phyloP scores from a whole-genome alignment of 1,140 invertebrate species.

The Chironomus tepperi region DNA sequence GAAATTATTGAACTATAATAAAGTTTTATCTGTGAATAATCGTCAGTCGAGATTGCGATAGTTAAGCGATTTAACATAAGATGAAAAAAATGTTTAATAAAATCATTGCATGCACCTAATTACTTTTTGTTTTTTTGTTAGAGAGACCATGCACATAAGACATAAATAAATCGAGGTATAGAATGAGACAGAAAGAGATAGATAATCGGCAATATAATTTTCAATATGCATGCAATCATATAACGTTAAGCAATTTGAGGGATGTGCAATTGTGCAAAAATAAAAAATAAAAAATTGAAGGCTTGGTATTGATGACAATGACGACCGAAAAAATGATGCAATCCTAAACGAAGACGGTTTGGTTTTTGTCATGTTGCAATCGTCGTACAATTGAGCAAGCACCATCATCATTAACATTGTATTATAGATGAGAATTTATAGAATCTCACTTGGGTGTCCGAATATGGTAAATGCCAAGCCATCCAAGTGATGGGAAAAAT shows the following conservation, averaged over 20 bases:
- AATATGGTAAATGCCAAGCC: slow-evolving; percentile 21
- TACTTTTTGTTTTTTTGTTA: slow-evolving; percentile 1
- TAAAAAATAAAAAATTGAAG: not conserved
- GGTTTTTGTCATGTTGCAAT: not conserved
- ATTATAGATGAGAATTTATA: not conserved
- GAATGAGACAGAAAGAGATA: not conserved
- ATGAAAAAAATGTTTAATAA: not conserved
- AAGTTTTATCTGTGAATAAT: not conserved
- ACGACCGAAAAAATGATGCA: not conserved
- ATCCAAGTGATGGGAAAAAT: not conserved
- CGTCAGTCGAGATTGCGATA: not conserved
- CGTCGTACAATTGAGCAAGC: not conserved
- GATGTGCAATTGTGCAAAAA: not conserved
- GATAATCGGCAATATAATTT: not conserved
- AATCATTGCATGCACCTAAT: slow-evolving; percentile 6
- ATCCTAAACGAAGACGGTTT: not conserved
- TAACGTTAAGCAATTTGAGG: not conserved
- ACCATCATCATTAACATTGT: not conserved
- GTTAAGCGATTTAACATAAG: slow-evolving; percentile 4
- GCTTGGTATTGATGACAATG: not conserved
- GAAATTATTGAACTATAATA: not conserved
- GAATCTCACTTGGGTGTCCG: slow-evolving; percentile 1
- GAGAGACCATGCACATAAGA: not conserved
- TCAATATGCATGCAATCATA: not conserved
- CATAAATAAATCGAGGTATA: not conserved